These are phyloP conservation scores for Toxotes jaculatrix DNA, from an alignment of 2,113 vertebrate genomes.

Conservation along the genomic window DNA sequence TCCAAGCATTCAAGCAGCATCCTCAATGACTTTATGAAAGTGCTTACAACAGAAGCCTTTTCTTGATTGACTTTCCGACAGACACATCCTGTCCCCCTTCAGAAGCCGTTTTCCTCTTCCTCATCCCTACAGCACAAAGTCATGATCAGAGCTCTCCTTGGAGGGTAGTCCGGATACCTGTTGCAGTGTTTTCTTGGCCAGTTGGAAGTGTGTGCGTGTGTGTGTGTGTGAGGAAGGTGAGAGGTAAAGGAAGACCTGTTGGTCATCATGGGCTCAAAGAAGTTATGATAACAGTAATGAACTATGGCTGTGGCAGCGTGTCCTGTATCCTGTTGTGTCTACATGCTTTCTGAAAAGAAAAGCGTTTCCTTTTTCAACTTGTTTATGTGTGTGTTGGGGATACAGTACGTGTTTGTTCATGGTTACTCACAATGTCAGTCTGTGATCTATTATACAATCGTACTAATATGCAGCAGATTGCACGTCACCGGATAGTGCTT, in stretches of 20 bases:
- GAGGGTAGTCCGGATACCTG: conserved; percentile 83
- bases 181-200: conserved; percentile 63
- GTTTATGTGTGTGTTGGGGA: conserved; percentile 5
- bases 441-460: not conserved
- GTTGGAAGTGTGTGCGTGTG: conserved; percentile 51
- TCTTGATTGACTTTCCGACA: conserved; percentile 74
- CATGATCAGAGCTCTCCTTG: conserved; percentile 71
- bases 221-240: conserved; percentile 65
- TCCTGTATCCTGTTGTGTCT: conserved; percentile 81
- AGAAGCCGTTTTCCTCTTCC: conserved; percentile 73
- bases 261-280: conserved; percentile 63
- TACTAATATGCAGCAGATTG: not conserved
- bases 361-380: conserved; percentile 25
- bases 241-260: conserved; percentile 73
- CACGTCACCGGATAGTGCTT: not conserved
- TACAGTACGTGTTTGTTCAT: conserved; percentile 3
- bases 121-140: conserved; percentile 52
- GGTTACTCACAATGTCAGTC: conserved; percentile 8
- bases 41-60: conserved; percentile 54
- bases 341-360: conserved; percentile 39
- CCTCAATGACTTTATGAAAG: conserved; percentile 62
- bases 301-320: conserved; percentile 31
- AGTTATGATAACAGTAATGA: conserved; percentile 64
- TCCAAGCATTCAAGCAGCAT: conserved; percentile 66
- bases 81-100: conserved; percentile 75